A percentile compares a stretch with the other conserved stretches of the same genome.
phyloP scores from a whole-genome alignment of 2,888 invertebrate species.

The Chelonus formosanus region DNA sequence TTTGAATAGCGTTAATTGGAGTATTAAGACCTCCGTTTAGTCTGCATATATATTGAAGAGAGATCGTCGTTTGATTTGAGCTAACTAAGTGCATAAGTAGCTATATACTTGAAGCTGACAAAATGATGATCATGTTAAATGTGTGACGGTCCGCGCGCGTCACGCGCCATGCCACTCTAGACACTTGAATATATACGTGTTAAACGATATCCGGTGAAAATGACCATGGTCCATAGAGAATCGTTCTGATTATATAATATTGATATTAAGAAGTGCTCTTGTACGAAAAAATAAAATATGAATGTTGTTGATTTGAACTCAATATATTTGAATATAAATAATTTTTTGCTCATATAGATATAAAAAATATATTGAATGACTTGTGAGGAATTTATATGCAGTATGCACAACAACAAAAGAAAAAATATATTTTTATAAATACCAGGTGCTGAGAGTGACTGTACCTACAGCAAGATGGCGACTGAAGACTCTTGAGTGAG shows the following conservation, averaged over 20 bases:
- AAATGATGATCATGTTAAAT: conserved; percentile 60
- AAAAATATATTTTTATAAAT: conserved; percentile 4
- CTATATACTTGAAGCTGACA: conserved; percentile 44
- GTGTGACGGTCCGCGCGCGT: conserved; percentile 59
- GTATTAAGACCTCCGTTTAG: too few species aligned
- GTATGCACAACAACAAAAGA: not conserved
- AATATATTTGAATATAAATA: too few species aligned
- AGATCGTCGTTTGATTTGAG: conserved; percentile 35
- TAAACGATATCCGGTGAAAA: conserved; percentile 64
- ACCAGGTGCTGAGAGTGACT: conserved; percentile 53
- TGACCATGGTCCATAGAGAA: conserved; percentile 38
- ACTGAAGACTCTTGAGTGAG: conserved; percentile 57
- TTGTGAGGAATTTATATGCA: not conserved
- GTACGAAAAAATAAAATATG: too few species aligned
- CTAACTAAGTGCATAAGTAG: conserved; percentile 45
- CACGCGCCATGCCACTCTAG: conserved; percentile 64
- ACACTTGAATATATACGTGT: conserved; percentile 57
- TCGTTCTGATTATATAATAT: not conserved
- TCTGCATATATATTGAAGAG: conserved; percentile 15
- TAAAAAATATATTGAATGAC: too few species aligned
- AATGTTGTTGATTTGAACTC: too few species aligned
- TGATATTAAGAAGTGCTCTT: not conserved
- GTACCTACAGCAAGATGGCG: conserved; percentile 63
- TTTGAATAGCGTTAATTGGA: too few species aligned
- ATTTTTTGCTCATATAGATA: too few species aligned